Base-by-base conservation (phyloP, 2,888 invertebrate species). In the Pachymerium ferrugineum region DNA sequence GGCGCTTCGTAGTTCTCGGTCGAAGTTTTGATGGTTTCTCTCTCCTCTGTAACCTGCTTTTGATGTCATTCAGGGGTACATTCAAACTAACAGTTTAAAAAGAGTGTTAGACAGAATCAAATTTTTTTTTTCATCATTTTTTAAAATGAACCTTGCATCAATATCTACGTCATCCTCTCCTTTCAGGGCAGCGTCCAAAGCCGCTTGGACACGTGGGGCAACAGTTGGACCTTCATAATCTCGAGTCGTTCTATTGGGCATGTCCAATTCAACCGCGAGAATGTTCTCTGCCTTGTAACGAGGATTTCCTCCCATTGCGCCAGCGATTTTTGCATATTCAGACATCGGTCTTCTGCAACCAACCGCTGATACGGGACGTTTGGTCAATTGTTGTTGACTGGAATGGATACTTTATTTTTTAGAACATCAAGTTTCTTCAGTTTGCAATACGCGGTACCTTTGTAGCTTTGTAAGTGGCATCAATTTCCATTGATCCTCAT, bases 241-340 rank as follows among this genome's bases (percentile, higher is more conserved):
- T 78, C 90, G 85, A 0, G 92, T 92, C 74, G 92, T 92, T 79
- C 90, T 82, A 72, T 89, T 87, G 47, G 91, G 90, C 86, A 90
- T 88, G 79, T 92, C 89, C 77, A 93, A 84, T 79, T 89, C 88
- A 77, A 93, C 85, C 79, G 88, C 87, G 77, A 93, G 83, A 76
- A 93, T 87, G 84, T 91, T 90, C 81, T 92, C 91, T 62, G 85
- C 86, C 85, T 82, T 84, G 75, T 83, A 85, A 76, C 85, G 78
- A 25, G 83, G 82, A 78, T 82, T 82, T 25, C 83, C 83, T 47
- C 85, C 85, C 81, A 85, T 83, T 10, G 83, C 83, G 16, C 85
- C 83, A 25, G 85, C 84, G 69, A 87, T 80, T 85, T 87, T 83
- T 19, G 89, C 88, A 79, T 88, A 83, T 77, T 84, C 82, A 19